These are phyloP conservation scores for Sinopyrophorus schimmeli DNA, from an alignment of 2,888 invertebrate genomes.

Conservation along the genomic window DNA sequence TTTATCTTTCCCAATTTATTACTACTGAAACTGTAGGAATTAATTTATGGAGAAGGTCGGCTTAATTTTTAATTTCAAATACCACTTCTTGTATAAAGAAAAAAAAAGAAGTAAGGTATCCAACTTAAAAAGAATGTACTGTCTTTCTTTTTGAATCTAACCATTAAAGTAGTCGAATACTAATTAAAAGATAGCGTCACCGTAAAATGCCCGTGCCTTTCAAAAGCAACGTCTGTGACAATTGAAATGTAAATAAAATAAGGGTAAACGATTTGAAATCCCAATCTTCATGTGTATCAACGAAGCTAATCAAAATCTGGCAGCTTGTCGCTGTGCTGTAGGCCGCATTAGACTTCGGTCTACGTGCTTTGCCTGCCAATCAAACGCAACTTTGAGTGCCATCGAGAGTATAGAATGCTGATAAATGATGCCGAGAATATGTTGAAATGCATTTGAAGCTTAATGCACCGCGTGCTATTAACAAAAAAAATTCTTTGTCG, in stretches of 20 bases:
- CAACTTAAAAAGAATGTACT: too few relatives aligned
- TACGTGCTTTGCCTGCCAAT: slow-evolving; percentile 47
- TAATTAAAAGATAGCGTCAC: too few relatives aligned
- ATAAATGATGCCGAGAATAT: slow-evolving; percentile 41
- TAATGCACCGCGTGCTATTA: slow-evolving; percentile 19
- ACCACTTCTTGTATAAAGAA: too few relatives aligned
- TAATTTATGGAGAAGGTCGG: too few relatives aligned
- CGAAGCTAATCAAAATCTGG: slow-evolving; percentile 36
- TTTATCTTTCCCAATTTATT: too few relatives aligned
- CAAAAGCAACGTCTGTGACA: slow-evolving; percentile 4
- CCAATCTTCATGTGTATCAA: slow-evolving; percentile 45
- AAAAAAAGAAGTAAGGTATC: too few relatives aligned
- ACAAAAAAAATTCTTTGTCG: too few relatives aligned
- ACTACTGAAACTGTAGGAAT: too few relatives aligned
- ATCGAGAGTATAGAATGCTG: slow-evolving; percentile 42
- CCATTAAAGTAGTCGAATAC: too few relatives aligned
- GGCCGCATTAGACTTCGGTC: slow-evolving; percentile 36
- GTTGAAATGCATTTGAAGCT: slow-evolving; percentile 36
- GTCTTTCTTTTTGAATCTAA: too few relatives aligned
- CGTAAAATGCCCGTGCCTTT: too few relatives aligned
- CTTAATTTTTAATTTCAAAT: too few relatives aligned
- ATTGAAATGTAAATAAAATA: slow-evolving; percentile 19
- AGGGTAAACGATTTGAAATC: slow-evolving; percentile 33
- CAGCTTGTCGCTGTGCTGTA: slow-evolving; percentile 33
- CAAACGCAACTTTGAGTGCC: slow-evolving; percentile 40